Conservation (phyloP, 2,888 invertebrate species). For the Amblyjoppa proteus region DNA sequence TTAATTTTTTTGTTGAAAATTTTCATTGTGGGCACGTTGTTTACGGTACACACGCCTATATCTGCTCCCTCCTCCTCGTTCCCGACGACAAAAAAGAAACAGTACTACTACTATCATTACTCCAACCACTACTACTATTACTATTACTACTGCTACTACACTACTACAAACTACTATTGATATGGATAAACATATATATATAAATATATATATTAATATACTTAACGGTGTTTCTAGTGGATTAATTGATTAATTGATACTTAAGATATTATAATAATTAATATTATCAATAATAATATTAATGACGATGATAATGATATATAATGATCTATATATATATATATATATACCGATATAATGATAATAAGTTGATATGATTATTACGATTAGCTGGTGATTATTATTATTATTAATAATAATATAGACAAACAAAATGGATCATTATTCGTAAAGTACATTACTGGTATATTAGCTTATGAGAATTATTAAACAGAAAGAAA, state of each 20-base stretch:
- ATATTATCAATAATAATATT: slow-evolving; percentile 79
- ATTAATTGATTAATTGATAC: slow-evolving; percentile 83
- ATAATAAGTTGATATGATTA: slow-evolving; percentile 83
- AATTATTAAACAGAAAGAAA: slow-evolving; percentile 80
- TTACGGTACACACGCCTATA: slow-evolving; percentile 32
- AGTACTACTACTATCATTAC: slow-evolving; percentile 73
- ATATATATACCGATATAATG: slow-evolving; percentile 78
- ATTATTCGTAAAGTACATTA: slow-evolving; percentile 81
- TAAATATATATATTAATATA: slow-evolving; percentile 77
- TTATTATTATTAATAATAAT: slow-evolving; percentile 70
- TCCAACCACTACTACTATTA: slow-evolving; percentile 72
- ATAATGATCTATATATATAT: slow-evolving; percentile 73
- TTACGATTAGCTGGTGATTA: slow-evolving; percentile 67
- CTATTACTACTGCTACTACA: slow-evolving; percentile 67
- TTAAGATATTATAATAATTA: slow-evolving; percentile 81
- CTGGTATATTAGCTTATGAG: slow-evolving; percentile 79
- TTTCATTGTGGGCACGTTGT: slow-evolving; percentile 12
- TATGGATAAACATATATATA: slow-evolving; percentile 66
- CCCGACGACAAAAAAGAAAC: slow-evolving; percentile 73
- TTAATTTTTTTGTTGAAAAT: slow-evolving; percentile 9
- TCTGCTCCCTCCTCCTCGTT: slow-evolving; percentile 70
- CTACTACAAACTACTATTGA: slow-evolving; percentile 70
- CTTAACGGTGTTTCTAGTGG: slow-evolving; percentile 84
- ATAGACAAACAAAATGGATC: slow-evolving; percentile 77
- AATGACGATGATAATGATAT: slow-evolving; percentile 76